These are phyloP conservation scores for Gallinago solitaria DNA, from an alignment of 2,797 vertebrate genomes.

Conservation along the genomic window DNA sequence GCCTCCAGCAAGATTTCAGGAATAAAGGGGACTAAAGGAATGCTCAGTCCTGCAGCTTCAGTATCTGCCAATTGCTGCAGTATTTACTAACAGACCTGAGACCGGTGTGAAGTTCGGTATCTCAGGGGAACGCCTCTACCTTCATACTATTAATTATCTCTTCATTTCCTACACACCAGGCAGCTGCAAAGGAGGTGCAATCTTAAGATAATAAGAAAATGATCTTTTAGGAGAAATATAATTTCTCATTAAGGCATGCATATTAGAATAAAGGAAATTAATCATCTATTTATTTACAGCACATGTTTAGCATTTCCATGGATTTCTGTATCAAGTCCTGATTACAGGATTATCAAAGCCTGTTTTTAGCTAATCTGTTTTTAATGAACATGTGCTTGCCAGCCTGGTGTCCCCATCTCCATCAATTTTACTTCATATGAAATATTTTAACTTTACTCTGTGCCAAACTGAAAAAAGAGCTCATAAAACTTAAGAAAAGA, in stretches of 20 bases:
- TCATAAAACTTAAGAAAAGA: slow-evolving; percentile 19
- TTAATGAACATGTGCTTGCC: slow-evolving; percentile 50
- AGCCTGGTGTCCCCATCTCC: neutral
- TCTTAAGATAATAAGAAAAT: slow-evolving; percentile 15
- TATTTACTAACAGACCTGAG: neutral
- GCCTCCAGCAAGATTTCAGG: neutral
- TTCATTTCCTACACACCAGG: neutral
- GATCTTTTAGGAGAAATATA: neutral
- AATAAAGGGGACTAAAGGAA: neutral
- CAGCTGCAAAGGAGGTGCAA: slow-evolving; percentile 17
- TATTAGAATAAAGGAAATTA: slow-evolving; percentile 49
- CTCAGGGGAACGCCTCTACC: neutral
- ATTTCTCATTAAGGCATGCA: neutral
- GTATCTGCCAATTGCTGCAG: neutral
- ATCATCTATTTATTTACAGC: slow-evolving; percentile 57
- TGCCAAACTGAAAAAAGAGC: neutral
- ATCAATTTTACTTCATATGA: slow-evolving; percentile 27
- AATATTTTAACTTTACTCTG: slow-evolving; percentile 23
- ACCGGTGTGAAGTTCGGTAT: neutral
- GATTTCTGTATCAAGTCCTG: slow-evolving; percentile 28
- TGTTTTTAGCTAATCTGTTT: slow-evolving; percentile 56
- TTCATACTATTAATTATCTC: slow-evolving; percentile 34
- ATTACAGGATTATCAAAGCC: slow-evolving; percentile 50
- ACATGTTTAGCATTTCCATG: slow-evolving; percentile 50
- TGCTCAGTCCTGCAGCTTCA: neutral